Base-by-base conservation (phyloP, 2,113 vertebrate genomes). In the Dinomys branickii region DNA sequence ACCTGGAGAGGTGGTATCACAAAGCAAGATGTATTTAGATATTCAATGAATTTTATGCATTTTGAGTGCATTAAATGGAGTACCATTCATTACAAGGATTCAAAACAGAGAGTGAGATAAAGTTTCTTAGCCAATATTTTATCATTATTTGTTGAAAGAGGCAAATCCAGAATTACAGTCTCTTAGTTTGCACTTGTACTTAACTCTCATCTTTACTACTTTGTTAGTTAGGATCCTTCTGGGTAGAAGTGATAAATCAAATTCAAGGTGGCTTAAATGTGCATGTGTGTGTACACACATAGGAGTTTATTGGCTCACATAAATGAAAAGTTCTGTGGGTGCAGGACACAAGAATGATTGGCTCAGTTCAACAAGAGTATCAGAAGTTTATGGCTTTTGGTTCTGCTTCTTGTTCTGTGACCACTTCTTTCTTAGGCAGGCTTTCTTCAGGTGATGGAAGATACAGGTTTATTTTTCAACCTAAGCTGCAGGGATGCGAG, bases 21-120 rank as follows among this genome's bases (percentile, higher is more conserved):
- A 93, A 83, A 38, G 26, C 14, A 75, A 30, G 52, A 59, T 24
- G 85, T 52, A 61, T 44, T 47, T 89, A 85, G 75, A 47, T 93
- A 52, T 33, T 96, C 75, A 93, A 84, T 96, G 50, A 93, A 93
- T 95, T 88, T 67, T 59, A 88, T 44, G 11, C 33, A 56, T 56
- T 65, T 77, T 77, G 26, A 65, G 24, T 65, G 19, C 26, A 59
- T 17, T 30, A 69, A 82, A 71, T 71, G 47, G 30, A 80, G 63
- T 0, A 88, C 24, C 38, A 88, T 94, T 82, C 94, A 69, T 69
- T 84, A 19, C 80, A 95, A 61, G 52, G 92, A 94, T 93, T 94
- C 47, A 90, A 71, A 71, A 30, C 19, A 85, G 44, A 86, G 24
- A 92, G 44, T 0, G 0, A 61, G 22, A 28, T 65, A 41, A 41